A percentile compares a stretch with the other conserved stretches of the same genome.
These are phyloP conservation scores for Aphelocoma californica DNA, from an alignment of 2,797 vertebrate genomes.

Conservation along the genomic window DNA sequence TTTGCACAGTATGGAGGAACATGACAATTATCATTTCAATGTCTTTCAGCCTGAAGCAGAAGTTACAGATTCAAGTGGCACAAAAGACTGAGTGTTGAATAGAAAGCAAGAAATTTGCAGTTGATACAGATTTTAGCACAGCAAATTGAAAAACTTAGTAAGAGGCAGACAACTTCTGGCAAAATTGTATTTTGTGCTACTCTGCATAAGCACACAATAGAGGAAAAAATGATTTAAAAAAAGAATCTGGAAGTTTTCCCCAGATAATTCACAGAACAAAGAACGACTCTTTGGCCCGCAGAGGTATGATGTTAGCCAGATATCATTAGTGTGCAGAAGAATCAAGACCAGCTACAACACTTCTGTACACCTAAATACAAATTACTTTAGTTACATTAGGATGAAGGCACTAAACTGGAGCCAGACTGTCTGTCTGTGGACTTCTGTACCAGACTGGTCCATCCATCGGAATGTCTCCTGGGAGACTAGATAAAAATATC, in stretches of 20 bases:
- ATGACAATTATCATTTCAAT: background rate
- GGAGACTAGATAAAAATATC: conserved; percentile 68
- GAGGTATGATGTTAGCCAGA: conserved; percentile 54
- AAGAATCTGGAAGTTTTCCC: conserved; percentile 4
- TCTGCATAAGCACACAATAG: background rate
- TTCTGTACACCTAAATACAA: conserved; percentile 70
- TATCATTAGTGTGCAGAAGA: conserved; percentile 45
- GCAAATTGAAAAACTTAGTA: conserved; percentile 10
- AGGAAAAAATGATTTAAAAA: background rate
- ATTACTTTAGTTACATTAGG: conserved; percentile 52
- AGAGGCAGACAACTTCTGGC: conserved; percentile 29
- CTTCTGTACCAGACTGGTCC: conserved; percentile 58
- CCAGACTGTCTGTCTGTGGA: conserved; percentile 77
- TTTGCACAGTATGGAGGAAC: conserved; percentile 16
- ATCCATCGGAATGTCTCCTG: conserved; percentile 65
- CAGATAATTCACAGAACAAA: conserved; percentile 28
- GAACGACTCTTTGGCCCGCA: background rate
- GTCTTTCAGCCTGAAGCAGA: conserved; percentile 38
- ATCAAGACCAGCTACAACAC: conserved; percentile 37
- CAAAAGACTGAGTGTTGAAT: background rate
- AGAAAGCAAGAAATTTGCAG: background rate
- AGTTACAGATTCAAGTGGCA: background rate
- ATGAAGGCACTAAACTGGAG: conserved; percentile 70
- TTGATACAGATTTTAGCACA: background rate
- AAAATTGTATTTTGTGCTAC: background rate